Conservation (phyloP, 2,113 vertebrate genomes). For the Gymnarchus niloticus region DNA sequence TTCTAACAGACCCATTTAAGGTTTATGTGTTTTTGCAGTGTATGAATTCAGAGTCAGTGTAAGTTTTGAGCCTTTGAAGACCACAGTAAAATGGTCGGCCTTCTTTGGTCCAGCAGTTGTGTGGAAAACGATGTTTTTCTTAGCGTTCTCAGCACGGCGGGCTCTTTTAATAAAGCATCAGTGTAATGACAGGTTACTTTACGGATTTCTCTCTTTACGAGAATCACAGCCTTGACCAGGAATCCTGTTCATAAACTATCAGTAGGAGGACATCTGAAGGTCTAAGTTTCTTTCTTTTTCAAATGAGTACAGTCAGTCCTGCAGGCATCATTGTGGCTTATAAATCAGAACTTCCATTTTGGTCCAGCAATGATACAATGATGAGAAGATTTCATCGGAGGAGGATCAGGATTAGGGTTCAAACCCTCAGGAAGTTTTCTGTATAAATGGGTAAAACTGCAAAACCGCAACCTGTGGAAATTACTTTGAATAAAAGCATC, state of each 20-base stretch:
- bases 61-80: neutral
- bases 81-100: neutral
- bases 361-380: neutral
- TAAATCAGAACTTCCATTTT: neutral
- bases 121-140: neutral
- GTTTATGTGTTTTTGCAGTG: neutral
- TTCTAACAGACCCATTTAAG: slow-evolving; percentile 7
- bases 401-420: no score
- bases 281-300: neutral
- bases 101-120: neutral
- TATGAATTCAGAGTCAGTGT: neutral
- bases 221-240: neutral
- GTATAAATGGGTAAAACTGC: neutral
- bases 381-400: neutral
- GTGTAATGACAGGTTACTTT: neutral
- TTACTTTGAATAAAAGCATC: neutral
- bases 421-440: neutral
- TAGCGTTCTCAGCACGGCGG: neutral
- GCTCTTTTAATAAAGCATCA: no score
- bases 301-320: neutral
- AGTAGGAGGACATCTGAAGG: neutral
- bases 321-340: no score
- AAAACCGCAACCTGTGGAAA: neutral
- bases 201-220: neutral
- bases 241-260: neutral